Evolutionary conservation across 2,797 vertebrate genomes (phyloP), one percentile per base, ranked within the genome.

Genomic region (Steatocranus sp.): DNA sequence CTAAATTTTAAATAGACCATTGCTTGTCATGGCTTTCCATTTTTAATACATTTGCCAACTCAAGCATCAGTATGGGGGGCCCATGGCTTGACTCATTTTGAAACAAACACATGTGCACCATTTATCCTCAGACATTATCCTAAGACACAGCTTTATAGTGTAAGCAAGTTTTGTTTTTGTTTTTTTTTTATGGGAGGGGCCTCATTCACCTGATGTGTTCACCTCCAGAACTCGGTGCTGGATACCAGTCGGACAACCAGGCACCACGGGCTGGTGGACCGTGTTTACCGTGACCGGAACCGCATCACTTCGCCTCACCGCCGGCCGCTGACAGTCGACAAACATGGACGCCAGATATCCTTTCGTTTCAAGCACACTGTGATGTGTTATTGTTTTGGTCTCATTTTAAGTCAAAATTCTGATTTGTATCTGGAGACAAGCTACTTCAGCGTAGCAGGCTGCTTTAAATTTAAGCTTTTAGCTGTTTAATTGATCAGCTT

Each of bases 261-360:
- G 85, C 98, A 99, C 91, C 99, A 99, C 0, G 99, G 99, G 17
- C 95, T 99, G 88, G 99, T 99, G 88, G 99, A 99, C 90, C 97
- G 99, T 1, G 98, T 99, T 46, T 99, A 98, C 94, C 97, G 99
- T 1, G 99, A 99, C 74, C 93, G 98, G 0, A 97, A 97, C 94
- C 97, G 98, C 61, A 97, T 99, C n/a, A 97, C 97, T 73, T 99
- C 98, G 18, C 98, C 99, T 0, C 98, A 99, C 87, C 97, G 98
- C 58, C 96, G 99, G 54, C 98, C 98, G 1, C 96, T 99, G 73
- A 97, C 98, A 0, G 97, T 99, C 82, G 99, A 99, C 91, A 99
- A 99, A 81, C 99, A 99, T 0, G 98, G 98, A 76, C 95, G 99
- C 61, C 99, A 99, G 94, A 99, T 99, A 99, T 99, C 99, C 98